Evolutionary conservation across 2,888 invertebrate genomes (phyloP).

Genomic region (Tetranychus piercei): DNA sequence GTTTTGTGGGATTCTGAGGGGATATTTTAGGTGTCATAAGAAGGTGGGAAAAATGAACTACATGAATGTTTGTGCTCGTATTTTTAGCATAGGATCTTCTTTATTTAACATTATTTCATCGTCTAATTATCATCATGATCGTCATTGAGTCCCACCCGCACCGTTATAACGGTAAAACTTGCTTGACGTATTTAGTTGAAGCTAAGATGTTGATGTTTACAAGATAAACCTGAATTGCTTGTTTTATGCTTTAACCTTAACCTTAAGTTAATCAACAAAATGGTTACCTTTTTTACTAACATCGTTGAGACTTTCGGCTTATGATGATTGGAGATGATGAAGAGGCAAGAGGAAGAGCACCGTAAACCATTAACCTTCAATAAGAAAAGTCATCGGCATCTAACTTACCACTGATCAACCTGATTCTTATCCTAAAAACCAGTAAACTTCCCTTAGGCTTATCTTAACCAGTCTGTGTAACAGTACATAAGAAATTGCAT

Average conservation of each 20-base stretch:
- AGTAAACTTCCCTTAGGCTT: background rate
- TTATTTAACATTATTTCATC: background rate
- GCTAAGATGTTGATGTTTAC: background rate
- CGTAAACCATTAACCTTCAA: conserved; percentile 1
- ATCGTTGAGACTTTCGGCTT: background rate
- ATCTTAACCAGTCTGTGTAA: background rate
- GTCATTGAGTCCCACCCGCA: background rate
- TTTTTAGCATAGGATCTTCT: too few relatives aligned
- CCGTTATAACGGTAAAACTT: background rate
- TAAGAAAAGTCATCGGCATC: background rate
- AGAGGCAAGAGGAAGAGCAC: background rate
- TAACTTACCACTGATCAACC: background rate
- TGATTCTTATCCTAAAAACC: background rate
- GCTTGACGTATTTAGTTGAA: background rate
- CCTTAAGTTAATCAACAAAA: background rate
- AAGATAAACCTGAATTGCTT: background rate
- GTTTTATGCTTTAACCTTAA: background rate
- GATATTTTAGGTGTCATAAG: background rate
- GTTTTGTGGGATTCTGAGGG: background rate
- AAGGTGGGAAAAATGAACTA: too few relatives aligned
- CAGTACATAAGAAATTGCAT: too few relatives aligned
- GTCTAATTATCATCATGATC: background rate
- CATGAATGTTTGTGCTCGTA: too few relatives aligned
- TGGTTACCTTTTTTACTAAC: background rate
- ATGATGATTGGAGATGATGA: background rate